Evolutionary conservation across 2,113 vertebrate genomes (phyloP), one percentile per base, ranked within the genome.

Genomic region (Orientallactaga bullata): DNA sequence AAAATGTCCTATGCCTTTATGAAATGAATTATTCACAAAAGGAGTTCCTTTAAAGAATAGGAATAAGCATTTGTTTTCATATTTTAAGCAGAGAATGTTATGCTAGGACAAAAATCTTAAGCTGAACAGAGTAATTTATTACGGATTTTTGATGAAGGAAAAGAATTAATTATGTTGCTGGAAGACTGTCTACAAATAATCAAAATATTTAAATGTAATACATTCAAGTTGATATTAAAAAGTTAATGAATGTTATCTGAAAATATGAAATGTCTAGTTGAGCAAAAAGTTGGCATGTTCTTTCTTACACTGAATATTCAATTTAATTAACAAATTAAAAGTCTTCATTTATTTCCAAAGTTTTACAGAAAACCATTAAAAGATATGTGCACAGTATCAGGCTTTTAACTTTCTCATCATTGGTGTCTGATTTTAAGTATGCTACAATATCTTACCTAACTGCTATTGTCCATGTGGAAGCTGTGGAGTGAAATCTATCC

Each of bases 61-160:
- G 28, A 83, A 72, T 47, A 91, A 5, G 9, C 6, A 77, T 89
- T 93, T 96, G 61, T 35, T 74, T 96, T 88, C 72, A 79, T 30
- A 86, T 95, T 95, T 94, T 93, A 87, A 92, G 18, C 58, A n/a
- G 88, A 92, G 9, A 80, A 86, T 93, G 23, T 86, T 63, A 89
- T 88, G 16, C 30, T 65, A 91, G 32, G 82, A 18, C 37, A 90
- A 94, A 55, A 94, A 88, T 88, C 69, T 95, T 96, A 58, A 83
- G 66, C 90, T 96, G 85, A 94, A 96, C 10, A 94, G 63, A 90
- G 93, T 95, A 61, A 95, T 96, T 93, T 77, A 95, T 95, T 91
- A 91, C 24, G 91, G 82, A n/a, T 94, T 95, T 93, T 97, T 90
- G 6, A 55, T 94, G 89, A 86, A 51, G 42, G 26, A 35, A 87